Evolutionary conservation across 2,888 invertebrate species (phyloP), one percentile per base, ranked within the genome.

Genomic region (Sminthurides aquaticus): DNA sequence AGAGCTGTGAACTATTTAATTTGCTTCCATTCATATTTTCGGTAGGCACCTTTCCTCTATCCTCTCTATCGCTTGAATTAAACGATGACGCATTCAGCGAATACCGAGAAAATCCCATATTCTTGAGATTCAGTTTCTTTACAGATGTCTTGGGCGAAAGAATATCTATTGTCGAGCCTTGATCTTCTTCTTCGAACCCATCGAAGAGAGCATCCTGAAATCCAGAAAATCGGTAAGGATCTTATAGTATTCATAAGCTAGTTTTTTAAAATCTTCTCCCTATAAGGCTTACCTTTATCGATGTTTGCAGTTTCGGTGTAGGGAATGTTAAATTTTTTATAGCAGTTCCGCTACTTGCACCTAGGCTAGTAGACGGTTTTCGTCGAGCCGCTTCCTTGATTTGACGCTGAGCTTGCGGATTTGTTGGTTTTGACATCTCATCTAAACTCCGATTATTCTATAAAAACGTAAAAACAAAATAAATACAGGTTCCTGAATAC

Each of bases 181-280:
- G 82, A 76, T 90, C 89, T 11, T 87, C 87, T 74, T 92, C 91
- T 71, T 90, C 90, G 1, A 92, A 79, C 0, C 92, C 93, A 76
- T 92, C 93, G 78, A 95, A 95, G 0, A 95, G 78, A 0, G 87
- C 86, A 78, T 88, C 88, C 83, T 87, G 67, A 2, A 69, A 70
- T 64, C 62, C 55, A 66, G 71, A 11, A 34, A 34, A 34, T 11
- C 43, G 15, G n/a, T n/a, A n/a, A n/a, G n/a, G n/a, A n/a, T n/a
- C n/a, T n/a, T n/a, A n/a, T n/a, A n/a, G n/a, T n/a, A n/a, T n/a
- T n/a, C n/a, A n/a, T n/a, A n/a, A n/a, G n/a, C n/a, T n/a, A n/a
- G n/a, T n/a, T n/a, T n/a, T n/a, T n/a, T n/a, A n/a, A n/a, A n/a
- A n/a, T n/a, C n/a, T n/a, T n/a, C n/a, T n/a, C n/a, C n/a, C n/a